Evolutionary conservation across 2,888 invertebrate species (phyloP).

Genomic region (Euphydryas editha): DNA sequence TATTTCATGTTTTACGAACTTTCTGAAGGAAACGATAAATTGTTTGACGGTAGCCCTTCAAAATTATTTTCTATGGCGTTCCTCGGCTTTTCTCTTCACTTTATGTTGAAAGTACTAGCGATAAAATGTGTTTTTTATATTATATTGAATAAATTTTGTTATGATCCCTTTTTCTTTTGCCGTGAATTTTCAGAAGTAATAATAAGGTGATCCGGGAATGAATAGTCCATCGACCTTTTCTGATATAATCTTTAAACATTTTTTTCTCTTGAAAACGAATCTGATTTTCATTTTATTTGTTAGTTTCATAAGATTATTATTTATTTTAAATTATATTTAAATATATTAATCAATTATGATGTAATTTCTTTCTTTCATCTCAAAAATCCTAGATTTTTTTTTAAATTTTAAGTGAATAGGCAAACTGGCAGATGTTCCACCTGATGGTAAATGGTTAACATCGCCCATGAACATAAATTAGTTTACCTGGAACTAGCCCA

Average conservation of each 20-base stretch:
- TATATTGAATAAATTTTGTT: slow-evolving; percentile 74
- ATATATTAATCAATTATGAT: too few species aligned
- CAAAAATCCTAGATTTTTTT: too few species aligned
- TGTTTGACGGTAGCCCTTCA: slow-evolving; percentile 76
- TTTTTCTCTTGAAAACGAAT: slow-evolving; percentile 24
- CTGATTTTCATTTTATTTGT: slow-evolving; percentile 1
- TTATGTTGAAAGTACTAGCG: slow-evolving; percentile 62
- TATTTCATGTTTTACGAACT: slow-evolving; percentile 74
- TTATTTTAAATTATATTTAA: too few species aligned
- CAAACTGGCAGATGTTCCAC: too few species aligned
- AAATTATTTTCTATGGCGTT: slow-evolving; percentile 76
- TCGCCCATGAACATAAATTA: too few species aligned
- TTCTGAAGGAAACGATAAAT: slow-evolving; percentile 71
- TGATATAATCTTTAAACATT: slow-evolving; percentile 46
- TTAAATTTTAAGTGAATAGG: too few species aligned
- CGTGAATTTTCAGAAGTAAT: slow-evolving; percentile 65
- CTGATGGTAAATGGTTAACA: too few species aligned
- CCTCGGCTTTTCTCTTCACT: slow-evolving; percentile 65
- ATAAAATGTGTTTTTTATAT: slow-evolving; percentile 70
- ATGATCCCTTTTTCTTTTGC: slow-evolving; percentile 75
- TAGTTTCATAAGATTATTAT: not conserved
- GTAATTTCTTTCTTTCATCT: too few species aligned
- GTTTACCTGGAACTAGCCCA: too few species aligned
- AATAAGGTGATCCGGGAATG: slow-evolving; percentile 74
- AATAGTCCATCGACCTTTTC: slow-evolving; percentile 70